phyloP scores from a whole-genome alignment of 2,888 invertebrate species.

The Drosophila lacicola region DNA sequence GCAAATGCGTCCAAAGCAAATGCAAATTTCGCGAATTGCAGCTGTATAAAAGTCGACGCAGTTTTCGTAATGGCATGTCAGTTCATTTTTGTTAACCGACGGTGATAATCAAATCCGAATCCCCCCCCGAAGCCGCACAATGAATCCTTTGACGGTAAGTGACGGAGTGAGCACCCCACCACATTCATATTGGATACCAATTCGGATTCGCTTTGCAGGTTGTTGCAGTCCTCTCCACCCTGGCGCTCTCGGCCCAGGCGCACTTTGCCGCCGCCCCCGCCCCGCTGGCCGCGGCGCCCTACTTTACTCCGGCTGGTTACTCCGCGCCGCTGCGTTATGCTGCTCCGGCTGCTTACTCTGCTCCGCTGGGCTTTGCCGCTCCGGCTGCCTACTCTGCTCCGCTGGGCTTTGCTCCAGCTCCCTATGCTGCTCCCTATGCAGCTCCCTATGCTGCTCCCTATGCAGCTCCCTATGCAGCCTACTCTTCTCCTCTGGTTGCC shows the following conservation, averaged over 20 bases:
- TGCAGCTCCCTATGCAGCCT: slow-evolving; percentile 25
- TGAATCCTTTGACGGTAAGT: slow-evolving; percentile 85
- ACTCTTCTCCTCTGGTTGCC: slow-evolving; percentile 43
- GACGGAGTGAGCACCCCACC: background rate
- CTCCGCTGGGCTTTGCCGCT: slow-evolving; percentile 36
- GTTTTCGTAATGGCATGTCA: slow-evolving; percentile 83
- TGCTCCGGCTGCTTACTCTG: slow-evolving; percentile 43
- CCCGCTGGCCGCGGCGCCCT: slow-evolving; percentile 43
- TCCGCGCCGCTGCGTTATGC: slow-evolving; percentile 26
- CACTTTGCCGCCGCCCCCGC: slow-evolving; percentile 76
- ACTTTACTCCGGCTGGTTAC: slow-evolving; percentile 36
- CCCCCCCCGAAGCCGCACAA: slow-evolving; percentile 83
- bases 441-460: slow-evolving; percentile 26
- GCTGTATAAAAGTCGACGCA: slow-evolving; percentile 83
- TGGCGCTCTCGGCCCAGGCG: slow-evolving; percentile 83
- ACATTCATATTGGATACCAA: background rate
- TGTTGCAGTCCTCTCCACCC: slow-evolving; percentile 84
- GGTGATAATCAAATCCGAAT: slow-evolving; percentile 81
- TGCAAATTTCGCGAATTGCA: slow-evolving; percentile 73
- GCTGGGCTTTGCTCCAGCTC: slow-evolving; percentile 46
- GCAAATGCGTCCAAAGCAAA: slow-evolving; percentile 33
- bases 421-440: slow-evolving; percentile 26
- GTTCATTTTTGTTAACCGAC: slow-evolving; percentile 85
- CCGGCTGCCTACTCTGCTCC: slow-evolving; percentile 50
- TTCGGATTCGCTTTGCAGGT: slow-evolving; percentile 61